Conservation (phyloP, 2,113 vertebrate species). For the Manacus vitellinus region DNA sequence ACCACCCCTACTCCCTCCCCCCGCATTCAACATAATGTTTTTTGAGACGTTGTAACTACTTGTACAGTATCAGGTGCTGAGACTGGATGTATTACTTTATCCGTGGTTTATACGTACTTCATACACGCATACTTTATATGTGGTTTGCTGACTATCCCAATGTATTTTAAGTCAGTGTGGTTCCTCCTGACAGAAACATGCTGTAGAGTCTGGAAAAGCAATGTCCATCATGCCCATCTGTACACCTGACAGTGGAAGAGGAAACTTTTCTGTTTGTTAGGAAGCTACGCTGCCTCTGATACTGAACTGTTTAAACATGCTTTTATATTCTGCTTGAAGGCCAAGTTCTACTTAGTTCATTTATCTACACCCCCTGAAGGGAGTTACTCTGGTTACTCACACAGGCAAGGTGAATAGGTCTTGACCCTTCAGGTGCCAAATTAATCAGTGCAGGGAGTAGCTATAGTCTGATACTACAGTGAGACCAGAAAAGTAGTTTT, state of each 20-base stretch:
- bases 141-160: neutral
- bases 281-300: neutral
- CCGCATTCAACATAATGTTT: neutral
- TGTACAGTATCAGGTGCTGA: neutral
- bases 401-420: neutral
- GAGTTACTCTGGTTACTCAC: neutral
- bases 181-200: neutral
- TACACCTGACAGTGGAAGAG: neutral
- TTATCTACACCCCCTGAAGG: neutral
- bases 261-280: neutral
- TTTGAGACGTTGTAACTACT: neutral
- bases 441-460: neutral
- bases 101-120: neutral
- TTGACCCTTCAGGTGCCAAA: neutral
- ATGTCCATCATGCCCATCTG: neutral
- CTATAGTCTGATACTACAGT: neutral
- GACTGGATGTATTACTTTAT: neutral
- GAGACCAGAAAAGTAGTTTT: neutral
- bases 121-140: neutral
- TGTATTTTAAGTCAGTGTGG: neutral
- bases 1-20: fast-evolving
- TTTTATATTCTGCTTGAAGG: neutral
- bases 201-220: neutral
- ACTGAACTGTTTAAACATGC: neutral
- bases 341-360: neutral